Evolutionary conservation across 1,140 invertebrate genomes (phyloP), one percentile per base, ranked within the genome.

Genomic region (Macrobrachium rosenbergii): DNA sequence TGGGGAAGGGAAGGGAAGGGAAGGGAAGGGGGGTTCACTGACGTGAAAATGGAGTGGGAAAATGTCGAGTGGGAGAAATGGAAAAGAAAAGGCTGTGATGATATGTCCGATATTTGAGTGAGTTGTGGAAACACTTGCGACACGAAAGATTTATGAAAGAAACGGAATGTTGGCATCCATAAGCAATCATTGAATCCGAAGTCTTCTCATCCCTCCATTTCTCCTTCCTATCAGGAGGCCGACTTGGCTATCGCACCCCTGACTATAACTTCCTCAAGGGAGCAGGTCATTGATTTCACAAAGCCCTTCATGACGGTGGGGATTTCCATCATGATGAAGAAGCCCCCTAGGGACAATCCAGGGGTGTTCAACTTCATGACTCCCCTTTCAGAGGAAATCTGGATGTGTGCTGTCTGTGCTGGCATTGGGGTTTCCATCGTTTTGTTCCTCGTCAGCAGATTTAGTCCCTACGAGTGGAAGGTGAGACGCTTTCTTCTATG

Each of bases 231-330:
- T 86, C 93, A 99, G 97, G 97, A 98, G 93, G 98, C 98, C 2
- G 98, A 99, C 92, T 95, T 99, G 90, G 97, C 97, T 0, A 97
- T 99, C 75, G 97, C 98, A 23, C 96, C 98, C 14, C 94, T 99
- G 92, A 99, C 98, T 21, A 98, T 99, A 90, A 99, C 97, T 45
- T 95, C 96, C 69, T 95, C 98, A 91, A 93, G 98, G 52, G 98
- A 99, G 93, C 94, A 96, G 91, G 97, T 98, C 69, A 97, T 99
- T 88, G 98, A 99, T 75, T 95, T 95, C 90, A 99, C 96, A 89
- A 99, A 99, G 92, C 98, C 99, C 5, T 99, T 99, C 93, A 97
- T 99, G 94, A 98, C 98, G 23, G 94, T 99, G 17, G 98, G 98
- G 86, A 98, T 99, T 90, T 98, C 97, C 89, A 98, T 99, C 89